These are phyloP conservation scores for Craseonycteris thonglongyai DNA, from an alignment of 2,113 vertebrate species.

Conservation along the genomic window DNA sequence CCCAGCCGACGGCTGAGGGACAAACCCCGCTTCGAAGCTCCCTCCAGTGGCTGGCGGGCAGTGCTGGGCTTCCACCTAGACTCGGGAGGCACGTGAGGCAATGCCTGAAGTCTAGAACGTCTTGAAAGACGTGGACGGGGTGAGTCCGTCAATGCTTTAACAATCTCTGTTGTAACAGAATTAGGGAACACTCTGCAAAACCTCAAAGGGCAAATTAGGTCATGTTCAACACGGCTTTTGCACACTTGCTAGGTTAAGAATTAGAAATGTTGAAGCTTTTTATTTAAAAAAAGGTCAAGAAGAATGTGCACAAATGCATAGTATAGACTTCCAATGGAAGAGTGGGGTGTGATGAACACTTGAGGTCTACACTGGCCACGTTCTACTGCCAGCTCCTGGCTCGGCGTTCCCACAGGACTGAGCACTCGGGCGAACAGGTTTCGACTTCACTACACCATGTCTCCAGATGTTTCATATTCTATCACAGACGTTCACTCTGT, in stretches of 20 bases:
- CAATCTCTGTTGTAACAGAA: not conserved
- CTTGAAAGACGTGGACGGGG: not conserved
- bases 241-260: not conserved
- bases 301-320: not conserved
- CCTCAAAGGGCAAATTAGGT: not conserved
- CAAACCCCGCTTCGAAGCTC: rapidly evolving
- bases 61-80: not conserved
- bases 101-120: not conserved
- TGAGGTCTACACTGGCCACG: rapidly evolving
- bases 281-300: not conserved
- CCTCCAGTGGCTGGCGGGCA: rapidly evolving
- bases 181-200: not conserved
- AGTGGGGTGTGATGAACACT: rapidly evolving
- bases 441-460: rapidly evolving
- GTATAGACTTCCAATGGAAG: not conserved
- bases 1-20: rapidly evolving
- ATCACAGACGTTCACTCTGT: not conserved
- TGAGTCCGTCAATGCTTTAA: not conserved
- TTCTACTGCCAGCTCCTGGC: rapidly evolving
- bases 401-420: not conserved
- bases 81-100: rapidly evolving
- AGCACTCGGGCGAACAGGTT: no score
- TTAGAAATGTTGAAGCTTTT: not conserved
- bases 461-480: not conserved
- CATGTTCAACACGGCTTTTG: not conserved